Evolutionary conservation across 1,140 invertebrate genomes (phyloP), one percentile per base, ranked within the genome.

Genomic region (Drosophila sturtevanti): DNA sequence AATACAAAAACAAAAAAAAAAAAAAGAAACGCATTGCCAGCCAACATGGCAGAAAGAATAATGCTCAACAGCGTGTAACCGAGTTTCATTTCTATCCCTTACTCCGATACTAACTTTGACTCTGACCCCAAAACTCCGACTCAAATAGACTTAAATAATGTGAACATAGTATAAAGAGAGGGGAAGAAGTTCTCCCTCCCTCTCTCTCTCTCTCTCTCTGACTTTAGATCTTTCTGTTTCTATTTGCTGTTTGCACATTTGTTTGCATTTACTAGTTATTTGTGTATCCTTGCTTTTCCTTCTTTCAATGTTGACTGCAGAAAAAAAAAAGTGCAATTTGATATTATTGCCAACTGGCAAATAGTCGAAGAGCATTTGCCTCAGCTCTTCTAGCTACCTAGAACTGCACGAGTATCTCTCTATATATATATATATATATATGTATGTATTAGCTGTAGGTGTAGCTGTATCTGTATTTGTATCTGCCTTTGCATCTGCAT

Each of bases 311-410:
- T 48, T 56, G 67, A 54, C 58, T 48, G 64, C 48, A 66, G 27
- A 31, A 58, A 81, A 66, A 81, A 66, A 82, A 78, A 75, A 89
- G 82, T 89, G 84, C 84, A 89, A 89, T 89, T 89, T 89, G 85
- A 89, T 89, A 89, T 89, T 89, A 89, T 89, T 89, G 79, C 84
- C 79, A 84, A 89, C 77, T 74, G 70, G 77, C 80, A 89, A 89
- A 89, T 82, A 87, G 84, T 77, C 79, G 87, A 68, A 72, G 77
- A 68, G 66, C 66, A 70, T 77, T 54, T 18, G 18, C 41, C 41
- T n/a, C 41, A 48, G 18, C 16, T 48, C 3, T 38, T 38, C 37
- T n/a, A 38, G 9, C 63, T 44, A 61, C 31, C 63, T 38, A 72
- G 62, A 34, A 9, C 56, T 38, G 31, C 64, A 31, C 6, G 27